These are phyloP conservation scores for Triplophysa bombifrons DNA, from an alignment of 2,797 vertebrate genomes.

Conservation along the genomic window DNA sequence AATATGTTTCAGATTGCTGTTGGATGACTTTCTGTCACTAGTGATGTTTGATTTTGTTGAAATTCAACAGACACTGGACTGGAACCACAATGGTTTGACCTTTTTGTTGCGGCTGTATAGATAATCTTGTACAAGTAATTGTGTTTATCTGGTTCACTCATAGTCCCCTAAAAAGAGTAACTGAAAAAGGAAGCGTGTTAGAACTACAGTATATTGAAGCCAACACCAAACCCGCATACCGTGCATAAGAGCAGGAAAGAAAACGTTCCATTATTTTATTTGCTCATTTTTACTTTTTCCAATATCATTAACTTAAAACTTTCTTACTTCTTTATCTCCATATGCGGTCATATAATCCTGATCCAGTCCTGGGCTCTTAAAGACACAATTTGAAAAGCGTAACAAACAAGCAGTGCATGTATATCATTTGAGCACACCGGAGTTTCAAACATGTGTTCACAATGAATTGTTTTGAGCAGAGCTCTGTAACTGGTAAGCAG, in stretches of 20 bases:
- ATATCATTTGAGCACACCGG: slow-evolving; percentile 64
- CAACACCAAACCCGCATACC: background rate
- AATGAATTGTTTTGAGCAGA: slow-evolving; percentile 6
- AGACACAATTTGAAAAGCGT: slow-evolving; percentile 71
- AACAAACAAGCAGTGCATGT: slow-evolving; percentile 66
- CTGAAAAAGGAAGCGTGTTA: background rate
- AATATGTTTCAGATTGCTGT: no score
- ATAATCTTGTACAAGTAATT: background rate
- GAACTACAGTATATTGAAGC: background rate
- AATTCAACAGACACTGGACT: no score
- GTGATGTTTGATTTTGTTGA: no score
- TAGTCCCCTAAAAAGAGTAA: background rate
- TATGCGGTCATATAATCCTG: slow-evolving; percentile 69
- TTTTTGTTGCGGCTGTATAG: no score
- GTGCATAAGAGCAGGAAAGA: background rate
- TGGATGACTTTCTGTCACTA: no score
- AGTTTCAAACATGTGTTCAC: slow-evolving; percentile 3
- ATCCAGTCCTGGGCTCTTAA: slow-evolving; percentile 76
- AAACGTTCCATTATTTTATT: background rate
- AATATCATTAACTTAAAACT: slow-evolving; percentile 51
- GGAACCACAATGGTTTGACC: no score
- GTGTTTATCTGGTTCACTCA: background rate
- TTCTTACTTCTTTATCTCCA: slow-evolving; percentile 81
- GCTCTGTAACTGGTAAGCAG: background rate
- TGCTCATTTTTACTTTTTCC: background rate